phyloP scores from a whole-genome alignment of 2,888 invertebrate species.

The Cheilosia urbana region DNA sequence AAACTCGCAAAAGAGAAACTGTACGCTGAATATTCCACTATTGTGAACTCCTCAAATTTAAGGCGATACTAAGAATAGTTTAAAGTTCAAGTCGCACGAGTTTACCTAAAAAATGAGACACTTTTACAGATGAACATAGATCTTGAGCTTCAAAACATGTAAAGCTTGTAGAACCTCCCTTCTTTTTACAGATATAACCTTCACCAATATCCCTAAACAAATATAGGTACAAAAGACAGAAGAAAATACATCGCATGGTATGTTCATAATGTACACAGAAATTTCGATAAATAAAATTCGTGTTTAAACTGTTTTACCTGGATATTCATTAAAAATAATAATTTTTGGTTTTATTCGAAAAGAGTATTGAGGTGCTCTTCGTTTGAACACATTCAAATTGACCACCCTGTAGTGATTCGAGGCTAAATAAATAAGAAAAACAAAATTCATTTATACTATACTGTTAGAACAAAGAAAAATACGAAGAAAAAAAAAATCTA shows the following conservation, averaged over 20 bases:
- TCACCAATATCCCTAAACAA: constrained; percentile 39
- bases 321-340: constrained; percentile 79
- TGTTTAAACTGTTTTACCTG: constrained; percentile 80
- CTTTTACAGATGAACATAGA: constrained; percentile 25
- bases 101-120: constrained; percentile 5
- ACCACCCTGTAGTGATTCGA: constrained; percentile 85
- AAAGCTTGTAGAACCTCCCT: constrained; percentile 7
- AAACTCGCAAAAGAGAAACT: too few species aligned
- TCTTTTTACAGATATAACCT: constrained; percentile 14
- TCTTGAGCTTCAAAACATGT: constrained; percentile 6
- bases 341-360: constrained; percentile 83
- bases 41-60: too few species aligned
- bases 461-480: constrained; percentile 17
- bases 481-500: background rate
- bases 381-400: constrained; percentile 85
- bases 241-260: constrained; percentile 27
- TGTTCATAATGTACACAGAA: constrained; percentile 29
- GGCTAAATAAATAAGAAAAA: constrained; percentile 79
- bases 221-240: constrained; percentile 1
- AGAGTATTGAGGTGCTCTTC: constrained; percentile 82
- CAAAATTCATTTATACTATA: constrained; percentile 37
- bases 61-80: too few species aligned
- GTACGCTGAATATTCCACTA: too few species aligned
- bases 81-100: too few species aligned
- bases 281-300: constrained; percentile 16